Evolutionary conservation across 2,797 vertebrate genomes (phyloP).

Genomic region (Trichosurus vulpecula): DNA sequence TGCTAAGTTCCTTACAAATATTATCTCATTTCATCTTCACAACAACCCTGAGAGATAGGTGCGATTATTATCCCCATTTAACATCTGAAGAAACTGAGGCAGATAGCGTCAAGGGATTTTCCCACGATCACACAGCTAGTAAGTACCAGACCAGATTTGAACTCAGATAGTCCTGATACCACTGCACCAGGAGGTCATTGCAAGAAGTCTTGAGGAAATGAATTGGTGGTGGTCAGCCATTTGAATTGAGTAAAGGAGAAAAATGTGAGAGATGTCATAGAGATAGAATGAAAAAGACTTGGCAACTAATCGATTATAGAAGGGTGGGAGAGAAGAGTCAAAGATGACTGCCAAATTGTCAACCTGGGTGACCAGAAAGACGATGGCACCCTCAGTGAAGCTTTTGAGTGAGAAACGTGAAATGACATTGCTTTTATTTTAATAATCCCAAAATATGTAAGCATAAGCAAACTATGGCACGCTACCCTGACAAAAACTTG

Average conservation of each 20-base stretch:
- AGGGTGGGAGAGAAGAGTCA: neutral
- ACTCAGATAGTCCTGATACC: neutral
- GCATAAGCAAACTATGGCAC: neutral
- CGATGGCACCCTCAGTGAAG: neutral
- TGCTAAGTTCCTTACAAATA: neutral
- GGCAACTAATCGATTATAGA: neutral
- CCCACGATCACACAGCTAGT: neutral
- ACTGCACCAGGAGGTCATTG: neutral
- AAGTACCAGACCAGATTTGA: neutral
- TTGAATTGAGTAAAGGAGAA: neutral
- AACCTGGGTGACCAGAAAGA: neutral
- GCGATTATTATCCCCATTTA: neutral
- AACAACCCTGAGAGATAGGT: neutral
- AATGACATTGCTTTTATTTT: neutral
- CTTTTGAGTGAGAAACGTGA: neutral
- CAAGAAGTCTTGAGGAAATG: neutral
- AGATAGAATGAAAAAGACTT: neutral
- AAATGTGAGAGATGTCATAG: neutral
- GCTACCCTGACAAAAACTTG: neutral
- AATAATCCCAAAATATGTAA: neutral
- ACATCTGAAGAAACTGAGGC: neutral
- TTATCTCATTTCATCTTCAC: neutral
- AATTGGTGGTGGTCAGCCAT: neutral
- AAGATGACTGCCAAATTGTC: neutral
- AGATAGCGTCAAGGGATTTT: neutral